Evolutionary conservation across 2,797 vertebrate genomes (phyloP), one percentile per base, ranked within the genome.

Genomic region (Pempheris klunzingeri): DNA sequence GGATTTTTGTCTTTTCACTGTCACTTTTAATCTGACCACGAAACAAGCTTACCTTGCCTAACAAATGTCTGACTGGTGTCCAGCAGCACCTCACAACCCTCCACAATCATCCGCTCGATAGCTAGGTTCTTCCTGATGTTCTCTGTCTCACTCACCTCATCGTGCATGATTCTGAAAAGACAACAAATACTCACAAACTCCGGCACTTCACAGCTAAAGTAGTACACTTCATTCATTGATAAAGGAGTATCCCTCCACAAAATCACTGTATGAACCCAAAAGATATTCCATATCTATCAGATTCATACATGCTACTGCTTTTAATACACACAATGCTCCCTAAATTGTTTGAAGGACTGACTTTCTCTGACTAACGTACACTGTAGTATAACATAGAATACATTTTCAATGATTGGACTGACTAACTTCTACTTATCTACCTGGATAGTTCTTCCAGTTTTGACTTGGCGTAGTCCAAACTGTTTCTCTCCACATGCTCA

Each of bases 51-150:
- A 98, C 98, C 98, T 96, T 99, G 98, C 39, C 98, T 94, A 5
- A 99, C 98, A 2, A 99, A 99, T 0, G 98, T 99, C 94, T 99
- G 98, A 93, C 98, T 99, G 90, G 98, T 99, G 92, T 99, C 98
- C 92, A 99, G 93, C 39, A 99, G 96, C 67, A 99, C 97, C 81
- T 99, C 98, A 9, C 98, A 99, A 7, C 98, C 98, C 63, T 99
- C 98, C 0, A 96, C 96, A 12, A 99, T 99, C 98, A 99, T 99
- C 52, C 98, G 95, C 86, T 99, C 98, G 0, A 99, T 99, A 0
- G 98, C 97, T 69, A 99, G 90, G 80, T 99, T 99, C 83, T 99
- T 99, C 24, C 98, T 94, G 72, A 99, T 99, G 75, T 99, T 99
- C 87, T 99, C 98, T 0, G 98, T 99, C 92, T 99, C 98, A 0